Evolutionary conservation across 2,888 invertebrate species (phyloP), one percentile per base, ranked within the genome.

Genomic region (Ectemnius lituratus): DNA sequence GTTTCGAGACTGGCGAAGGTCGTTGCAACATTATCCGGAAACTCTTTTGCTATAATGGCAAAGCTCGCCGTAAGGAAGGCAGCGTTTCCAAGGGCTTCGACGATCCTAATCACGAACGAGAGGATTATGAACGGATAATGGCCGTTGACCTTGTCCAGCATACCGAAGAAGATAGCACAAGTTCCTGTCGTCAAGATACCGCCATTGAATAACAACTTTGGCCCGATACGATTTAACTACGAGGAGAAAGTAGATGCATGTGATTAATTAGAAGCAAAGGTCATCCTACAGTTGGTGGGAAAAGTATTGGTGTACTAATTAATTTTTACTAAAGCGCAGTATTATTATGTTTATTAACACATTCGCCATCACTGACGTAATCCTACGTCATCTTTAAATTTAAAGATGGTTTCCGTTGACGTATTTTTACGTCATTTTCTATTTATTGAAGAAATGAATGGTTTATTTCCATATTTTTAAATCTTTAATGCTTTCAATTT

Each of bases 1-100:
- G 97, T 96, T 91, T 97, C 97, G 59, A 97, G 89, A 0, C 95
- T 95, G 1, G 96, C 96, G 92, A 97, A 97, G 85, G 96, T 96
- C 5, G 95, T 95, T 0, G 96, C 96, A 0, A 97, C 95, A 86
- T 95, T 95, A 77, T 97, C 93, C 0, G 97, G 96, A 91, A 97
- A 97, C 91, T 97, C 96, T 89, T 95, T 95, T 59, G 97, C 97
- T 79, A 96, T 96, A 82, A 97, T 96, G 1, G 97, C 96, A 89
- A 97, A 97, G 82, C 96, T 95, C 0, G 97, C 96, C 0, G 97
- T 97, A 49, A 97, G 92, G 90, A 96, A 96, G 13, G 96, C 96
- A 0, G 97, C 96, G 86, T 96, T 96, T 18, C 97, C 97, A 91
- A 97, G 92, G 0, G 97, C 97, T 89, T 97, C 96, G 57, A 97